Evolutionary conservation across 2,888 invertebrate species (phyloP), one percentile per base, ranked within the genome.

Genomic region (Stenchaetothrips biformis): DNA sequence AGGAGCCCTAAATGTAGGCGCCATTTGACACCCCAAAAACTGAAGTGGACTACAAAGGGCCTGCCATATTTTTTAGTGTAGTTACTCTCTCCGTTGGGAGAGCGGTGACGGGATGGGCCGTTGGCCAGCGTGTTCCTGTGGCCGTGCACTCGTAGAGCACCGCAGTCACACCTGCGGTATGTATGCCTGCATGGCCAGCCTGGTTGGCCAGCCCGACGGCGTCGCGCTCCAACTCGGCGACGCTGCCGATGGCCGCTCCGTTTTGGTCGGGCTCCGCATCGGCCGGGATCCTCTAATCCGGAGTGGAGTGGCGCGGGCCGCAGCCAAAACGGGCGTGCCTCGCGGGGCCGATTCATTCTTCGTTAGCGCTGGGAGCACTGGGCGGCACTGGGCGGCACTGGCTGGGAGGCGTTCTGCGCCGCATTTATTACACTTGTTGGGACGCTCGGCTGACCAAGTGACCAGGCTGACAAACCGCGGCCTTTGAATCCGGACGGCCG

Each of bases 141-240:
- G 21, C 67, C 21, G 21, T 74, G 25, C 67, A 74, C 67, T 25
- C 25, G 67, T 74, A 74, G 67, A 74, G 67, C 67, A 74, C 67
- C 67, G 21, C 67, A 74, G 67, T 74, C 67, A 74, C 67, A 74
- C 67, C 67, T 21, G 21, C 67, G 67, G 25, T 74, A 74, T 74
- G 25, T 74, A 74, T 74, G 67, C 25, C 67, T 25, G 67, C 37
- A 37, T 37, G 37, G 37, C 53, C 53, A 13, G 16, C 53, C 53
- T 13, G 9, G 16, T 18, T 18, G 4, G 53, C 53, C 53, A 9
- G 16, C 53, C 53, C 53, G 4, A 11, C 53, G 16, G 4, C 13
- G 53, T 18, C 53, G 16, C 53, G 8, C 53, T 7, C 53, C 8
- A 13, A 13, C 11, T 11, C 53, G 53, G 16, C 53, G 53, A 18